A percentile compares a stretch with the other conserved stretches of the same genome.
Evolutionary conservation across 2,797 vertebrate genomes (phyloP).

Genomic region (Acanthopagrus latus): DNA sequence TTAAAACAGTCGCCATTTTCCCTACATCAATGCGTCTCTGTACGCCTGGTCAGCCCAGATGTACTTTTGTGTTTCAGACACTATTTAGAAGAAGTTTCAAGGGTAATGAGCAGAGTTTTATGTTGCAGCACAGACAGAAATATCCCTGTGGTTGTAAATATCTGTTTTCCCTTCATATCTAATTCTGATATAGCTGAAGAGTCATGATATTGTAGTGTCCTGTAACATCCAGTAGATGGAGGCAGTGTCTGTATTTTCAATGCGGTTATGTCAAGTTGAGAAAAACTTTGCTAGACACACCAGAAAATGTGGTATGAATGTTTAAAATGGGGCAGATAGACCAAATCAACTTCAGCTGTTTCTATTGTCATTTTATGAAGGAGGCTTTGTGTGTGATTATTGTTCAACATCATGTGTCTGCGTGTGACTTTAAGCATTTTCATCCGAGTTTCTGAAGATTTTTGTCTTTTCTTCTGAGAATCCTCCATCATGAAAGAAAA

Average conservation of each 20-base stretch:
- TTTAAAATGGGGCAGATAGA: not conserved
- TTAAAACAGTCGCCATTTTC: not conserved
- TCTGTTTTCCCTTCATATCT: no score
- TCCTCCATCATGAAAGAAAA: not conserved
- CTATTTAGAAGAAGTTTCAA: no score
- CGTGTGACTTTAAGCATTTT: not conserved
- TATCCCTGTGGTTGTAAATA: no score
- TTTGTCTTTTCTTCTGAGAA: not conserved
- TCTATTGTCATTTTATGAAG: not conserved
- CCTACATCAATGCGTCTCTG: not conserved
- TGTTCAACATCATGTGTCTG: no score
- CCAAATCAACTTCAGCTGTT: not conserved
- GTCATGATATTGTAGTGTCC: conserved; percentile 36
- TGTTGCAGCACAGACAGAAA: no score
- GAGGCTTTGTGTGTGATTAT: not conserved
- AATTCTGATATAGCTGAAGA: not conserved
- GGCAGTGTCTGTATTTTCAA: conserved; percentile 3
- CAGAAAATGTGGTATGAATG: not conserved
- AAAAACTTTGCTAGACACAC: not conserved
- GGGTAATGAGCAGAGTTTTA: no score
- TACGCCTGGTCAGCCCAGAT: not conserved
- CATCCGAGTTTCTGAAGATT: not conserved
- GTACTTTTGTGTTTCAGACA: no score
- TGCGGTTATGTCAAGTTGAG: not conserved
- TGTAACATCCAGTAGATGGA: conserved; percentile 59